A percentile compares a stretch with the other conserved stretches of the same genome.
These are phyloP conservation scores for Platycheirus albimanus DNA, from an alignment of 2,888 invertebrate genomes.

Conservation along the genomic window DNA sequence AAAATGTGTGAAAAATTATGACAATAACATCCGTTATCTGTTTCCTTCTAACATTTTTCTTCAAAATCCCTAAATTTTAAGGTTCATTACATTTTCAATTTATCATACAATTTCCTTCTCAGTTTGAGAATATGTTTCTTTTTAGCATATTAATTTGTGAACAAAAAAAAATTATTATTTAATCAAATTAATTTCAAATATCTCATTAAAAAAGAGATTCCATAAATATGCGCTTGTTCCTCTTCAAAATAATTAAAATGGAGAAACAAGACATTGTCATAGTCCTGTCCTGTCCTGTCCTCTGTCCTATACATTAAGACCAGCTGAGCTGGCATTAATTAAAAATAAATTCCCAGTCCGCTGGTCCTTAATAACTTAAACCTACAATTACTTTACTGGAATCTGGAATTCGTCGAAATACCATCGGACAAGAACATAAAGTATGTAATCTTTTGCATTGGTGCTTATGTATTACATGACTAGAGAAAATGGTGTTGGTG, in stretches of 20 bases:
- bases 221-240: too few relatives aligned
- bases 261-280: slow-evolving; percentile 8
- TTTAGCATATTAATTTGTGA: too few relatives aligned
- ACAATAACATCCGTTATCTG: slow-evolving; percentile 57
- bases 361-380: slow-evolving; percentile 19
- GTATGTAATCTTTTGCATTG: background rate
- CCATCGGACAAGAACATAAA: background rate
- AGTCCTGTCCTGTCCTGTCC: too few relatives aligned
- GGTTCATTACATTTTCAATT: too few relatives aligned
- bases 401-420: slow-evolving; percentile 5
- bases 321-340: slow-evolving; percentile 31
- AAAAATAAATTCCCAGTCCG: slow-evolving; percentile 30
- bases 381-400: background rate
- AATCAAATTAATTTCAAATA: background rate
- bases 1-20: slow-evolving; percentile 53
- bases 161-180: too few relatives aligned
- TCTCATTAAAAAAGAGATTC: background rate
- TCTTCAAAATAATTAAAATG: slow-evolving; percentile 25
- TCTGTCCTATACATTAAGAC: background rate
- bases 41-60: slow-evolving; percentile 38
- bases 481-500: background rate
- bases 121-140: too few relatives aligned
- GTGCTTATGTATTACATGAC: too few relatives aligned
- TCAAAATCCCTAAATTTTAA: too few relatives aligned
- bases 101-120: too few relatives aligned